Base-by-base conservation (phyloP, 2,113 vertebrate species). In the Canis aureus region DNA sequence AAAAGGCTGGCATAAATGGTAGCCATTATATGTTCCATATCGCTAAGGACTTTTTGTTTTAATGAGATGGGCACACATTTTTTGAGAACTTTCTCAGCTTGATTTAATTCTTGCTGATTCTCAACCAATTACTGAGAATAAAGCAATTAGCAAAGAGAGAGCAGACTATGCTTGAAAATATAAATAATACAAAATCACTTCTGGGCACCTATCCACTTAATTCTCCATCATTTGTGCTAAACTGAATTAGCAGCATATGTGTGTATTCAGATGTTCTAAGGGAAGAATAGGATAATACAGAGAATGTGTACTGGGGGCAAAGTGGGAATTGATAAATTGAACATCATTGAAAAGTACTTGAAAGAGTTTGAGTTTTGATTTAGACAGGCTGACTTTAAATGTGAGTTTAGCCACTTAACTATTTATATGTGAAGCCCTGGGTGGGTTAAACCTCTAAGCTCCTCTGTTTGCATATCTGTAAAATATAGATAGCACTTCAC, bases 101-200 rank as follows among this genome's bases (percentile, higher is more conserved):
- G 74, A 96, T 97, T 98, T 82, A 32, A 64, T 89, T 95, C n/a
- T 92, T 97, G 43, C 29, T 94, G 96, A 94, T 96, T 97, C 89
- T 79, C 89, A 97, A 96, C 84, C 38, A 91, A 87, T 97, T 95
- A 96, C 92, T 93, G 69, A 94, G 83, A 97, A 85, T 96, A 79
- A 97, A 43, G 25, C 66, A 20, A 92, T 79, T 88, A 84, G 92
- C 74, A 91, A 93, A 92, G 51, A 95, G 38, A 80, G 64, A 89
- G 29, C 55, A 89, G 91, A 97, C 80, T 98, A 71, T 27, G 93
- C 64, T 59, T 91, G 92, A 78, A 97, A 93, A 97, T 96, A 92
- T 93, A 98, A 97, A 95, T 80, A 90, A 83, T 79, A 89, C n/a
- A 74, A 79, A 82, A 90, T 95, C 57, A 49, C 90, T 95, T 85